Evolutionary conservation across 2,888 invertebrate genomes (phyloP).

Genomic region (Linnaemya vulpina): DNA sequence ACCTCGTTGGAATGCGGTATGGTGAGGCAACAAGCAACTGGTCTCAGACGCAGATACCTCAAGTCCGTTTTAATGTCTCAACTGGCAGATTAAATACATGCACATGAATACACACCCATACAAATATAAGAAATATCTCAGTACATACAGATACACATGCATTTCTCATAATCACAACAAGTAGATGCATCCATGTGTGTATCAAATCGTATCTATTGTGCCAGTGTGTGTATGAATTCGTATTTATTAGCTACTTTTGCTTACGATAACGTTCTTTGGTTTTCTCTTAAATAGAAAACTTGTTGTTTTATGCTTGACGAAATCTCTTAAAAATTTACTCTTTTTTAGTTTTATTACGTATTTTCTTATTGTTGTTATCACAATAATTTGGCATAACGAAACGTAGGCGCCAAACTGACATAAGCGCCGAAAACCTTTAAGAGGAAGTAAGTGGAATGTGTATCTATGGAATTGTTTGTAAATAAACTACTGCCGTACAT

Average conservation of each 20-base stretch:
- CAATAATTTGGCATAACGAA: constrained; percentile 8
- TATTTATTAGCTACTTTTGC: constrained; percentile 13
- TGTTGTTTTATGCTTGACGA: neutral
- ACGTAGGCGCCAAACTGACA: neutral
- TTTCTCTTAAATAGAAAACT: constrained; percentile 43
- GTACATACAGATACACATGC: neutral
- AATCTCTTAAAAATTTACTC: constrained; percentile 36
- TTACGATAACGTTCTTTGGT: neutral
- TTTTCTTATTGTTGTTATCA: constrained; percentile 25
- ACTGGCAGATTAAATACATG: constrained; percentile 25
- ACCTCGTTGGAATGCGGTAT: constrained; percentile 81
- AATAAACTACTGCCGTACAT: too few relatives aligned
- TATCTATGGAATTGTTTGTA: too few relatives aligned
- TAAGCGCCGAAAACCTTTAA: neutral
- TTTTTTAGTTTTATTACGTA: neutral
- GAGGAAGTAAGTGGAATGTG: too few relatives aligned
- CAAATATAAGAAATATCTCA: constrained; percentile 12
- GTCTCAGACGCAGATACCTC: constrained; percentile 72
- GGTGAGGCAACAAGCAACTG: constrained; percentile 79
- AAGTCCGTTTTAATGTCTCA: constrained; percentile 49
- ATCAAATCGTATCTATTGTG: neutral
- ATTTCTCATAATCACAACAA: too few relatives aligned
- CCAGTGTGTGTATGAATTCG: neutral
- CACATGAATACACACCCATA: neutral
- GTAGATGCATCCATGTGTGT: neutral